These are phyloP conservation scores for Lordiphosa collinella DNA, from an alignment of 1,140 invertebrate species.

Conservation along the genomic window DNA sequence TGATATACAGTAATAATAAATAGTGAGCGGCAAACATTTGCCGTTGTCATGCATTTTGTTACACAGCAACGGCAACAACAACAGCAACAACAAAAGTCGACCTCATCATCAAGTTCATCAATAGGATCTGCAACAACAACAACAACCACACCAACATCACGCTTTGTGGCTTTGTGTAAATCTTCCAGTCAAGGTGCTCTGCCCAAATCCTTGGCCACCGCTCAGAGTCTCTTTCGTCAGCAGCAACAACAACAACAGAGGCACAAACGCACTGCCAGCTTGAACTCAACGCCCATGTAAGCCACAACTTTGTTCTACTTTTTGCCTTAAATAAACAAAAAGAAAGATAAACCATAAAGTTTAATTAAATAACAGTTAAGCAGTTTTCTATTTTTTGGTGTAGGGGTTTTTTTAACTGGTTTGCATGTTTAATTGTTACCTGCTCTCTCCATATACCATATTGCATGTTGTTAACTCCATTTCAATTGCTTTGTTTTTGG, in stretches of 20 bases:
- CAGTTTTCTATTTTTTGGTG: constrained; percentile 39
- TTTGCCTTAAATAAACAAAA: neutral
- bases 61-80: constrained; percentile 65
- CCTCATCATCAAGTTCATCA: constrained; percentile 47
- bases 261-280: constrained; percentile 62
- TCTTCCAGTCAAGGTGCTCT: constrained; percentile 64
- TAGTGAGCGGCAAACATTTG: constrained; percentile 35
- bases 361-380: constrained; percentile 25
- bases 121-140: constrained; percentile 34
- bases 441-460: constrained; percentile 41
- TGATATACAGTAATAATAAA: constrained; percentile 7
- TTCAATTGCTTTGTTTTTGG: neutral
- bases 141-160: constrained; percentile 22
- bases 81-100: constrained; percentile 34
- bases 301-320: constrained; percentile 12
- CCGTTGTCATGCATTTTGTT: constrained; percentile 73
- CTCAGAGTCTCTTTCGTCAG: constrained; percentile 50
- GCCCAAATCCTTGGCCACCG: constrained; percentile 66
- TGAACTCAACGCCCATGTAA: constrained; percentile 62
- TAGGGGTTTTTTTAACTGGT: constrained; percentile 50
- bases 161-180: constrained; percentile 52
- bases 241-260: constrained; percentile 35
- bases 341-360: constrained; percentile 3
- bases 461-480: constrained; percentile 45
- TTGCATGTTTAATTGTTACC: constrained; percentile 50